Evolutionary conservation across 2,113 vertebrate genomes (phyloP).

Genomic region (Rhea americana): DNA sequence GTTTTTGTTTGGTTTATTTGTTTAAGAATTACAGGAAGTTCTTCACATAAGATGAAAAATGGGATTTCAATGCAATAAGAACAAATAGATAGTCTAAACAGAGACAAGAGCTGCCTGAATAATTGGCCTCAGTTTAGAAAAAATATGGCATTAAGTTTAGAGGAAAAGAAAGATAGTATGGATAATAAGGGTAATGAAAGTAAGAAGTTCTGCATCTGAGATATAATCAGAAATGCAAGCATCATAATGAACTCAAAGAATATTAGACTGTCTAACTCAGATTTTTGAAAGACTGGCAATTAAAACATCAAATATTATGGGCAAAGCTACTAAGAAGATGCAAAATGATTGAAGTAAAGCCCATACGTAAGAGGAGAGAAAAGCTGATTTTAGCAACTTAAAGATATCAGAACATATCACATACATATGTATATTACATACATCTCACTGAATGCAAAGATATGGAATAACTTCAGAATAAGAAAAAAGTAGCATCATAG

Average conservation of each 20-base stretch:
- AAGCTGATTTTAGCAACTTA: not conserved
- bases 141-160: not conserved
- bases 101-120: not conserved
- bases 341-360: not conserved
- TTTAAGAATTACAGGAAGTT: not conserved
- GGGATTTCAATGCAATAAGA: not conserved
- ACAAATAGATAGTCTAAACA: not conserved
- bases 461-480: not conserved
- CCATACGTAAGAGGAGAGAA: not conserved
- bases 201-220: not conserved
- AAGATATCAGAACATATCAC: not conserved
- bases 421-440: too few species aligned
- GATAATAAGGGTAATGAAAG: not conserved
- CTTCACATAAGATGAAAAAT: not conserved
- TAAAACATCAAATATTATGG: not conserved
- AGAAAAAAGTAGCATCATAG: fast-evolving
- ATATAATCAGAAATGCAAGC: not conserved
- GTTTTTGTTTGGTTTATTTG: not conserved
- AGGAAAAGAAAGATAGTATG: not conserved
- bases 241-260: not conserved
- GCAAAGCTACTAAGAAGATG: not conserved
- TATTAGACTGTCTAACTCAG: not conserved
- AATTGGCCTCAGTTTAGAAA: not conserved
- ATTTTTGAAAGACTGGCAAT: not conserved
- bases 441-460: not conserved